Evolutionary conservation across 2,888 invertebrate species (phyloP).

Genomic region (Phalera bucephala): DNA sequence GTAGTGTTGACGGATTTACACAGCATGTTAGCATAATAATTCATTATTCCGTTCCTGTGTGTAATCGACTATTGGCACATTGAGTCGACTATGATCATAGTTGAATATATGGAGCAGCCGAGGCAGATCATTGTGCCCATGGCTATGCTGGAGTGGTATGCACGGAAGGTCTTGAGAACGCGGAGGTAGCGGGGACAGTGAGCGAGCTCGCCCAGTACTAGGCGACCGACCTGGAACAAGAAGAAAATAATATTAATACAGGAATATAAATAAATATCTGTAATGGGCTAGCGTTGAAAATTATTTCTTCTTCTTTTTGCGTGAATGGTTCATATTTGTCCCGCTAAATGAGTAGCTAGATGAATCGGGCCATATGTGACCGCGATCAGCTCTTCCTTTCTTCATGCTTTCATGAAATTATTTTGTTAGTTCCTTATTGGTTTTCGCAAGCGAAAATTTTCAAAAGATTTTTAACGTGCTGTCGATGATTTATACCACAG

Average conservation of each 20-base stretch:
- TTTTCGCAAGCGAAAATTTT: no score
- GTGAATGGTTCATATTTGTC: no score
- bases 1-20: conserved; percentile 18
- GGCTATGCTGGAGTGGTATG: conserved; percentile 90
- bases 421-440: no score
- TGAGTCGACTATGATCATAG: conserved; percentile 73
- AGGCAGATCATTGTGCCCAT: conserved; percentile 88
- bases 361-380: no score
- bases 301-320: no score
- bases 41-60: conserved; percentile 7
- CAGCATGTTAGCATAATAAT: conserved; percentile 26
- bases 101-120: conserved; percentile 74
- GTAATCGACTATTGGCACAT: conserved; percentile 57
- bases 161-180: conserved; percentile 88
- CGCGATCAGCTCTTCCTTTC: no score
- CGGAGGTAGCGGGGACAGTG: conserved; percentile 91
- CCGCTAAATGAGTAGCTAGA: no score
- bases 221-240: conserved; percentile 84
- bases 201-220: conserved; percentile 87
- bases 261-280: background rate
- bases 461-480: no score
- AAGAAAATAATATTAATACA: conserved; percentile 10
- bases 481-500: no score
- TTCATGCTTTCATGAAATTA: no score
- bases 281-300: no score